Base-by-base conservation (phyloP, 2,113 vertebrate species). In the Andinoacara biseriatus region DNA sequence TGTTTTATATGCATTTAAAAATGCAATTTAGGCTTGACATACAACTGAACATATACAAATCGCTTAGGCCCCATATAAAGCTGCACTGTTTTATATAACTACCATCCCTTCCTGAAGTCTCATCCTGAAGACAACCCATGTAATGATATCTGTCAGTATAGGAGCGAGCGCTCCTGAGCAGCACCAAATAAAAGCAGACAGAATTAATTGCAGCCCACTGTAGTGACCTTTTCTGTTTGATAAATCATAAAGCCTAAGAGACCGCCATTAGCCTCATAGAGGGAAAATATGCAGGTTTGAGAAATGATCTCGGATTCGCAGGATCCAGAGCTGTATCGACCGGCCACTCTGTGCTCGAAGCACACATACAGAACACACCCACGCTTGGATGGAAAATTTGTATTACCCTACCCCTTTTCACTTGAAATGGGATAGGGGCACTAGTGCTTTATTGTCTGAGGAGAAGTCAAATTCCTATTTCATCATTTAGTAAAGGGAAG, bases 221-320 rank as follows among this genome's bases (percentile, higher is more conserved):
- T 74, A 62, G 65, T 94, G 94, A 94, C 95, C 94, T 95, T 95
- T 95, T 90, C 83, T 75, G 82, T 91, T 94, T 94, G 88, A 95
- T 95, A 94, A 94, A 94, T 93, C 93, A 93, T 92, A 88, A 81
- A 86, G 88, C 83, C 87, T 76, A 18, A 74, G 82, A 91, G 89
- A 90, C 84, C 58, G 88, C 82, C 59, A 78, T 91, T 83, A 93
- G 85, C 84, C 54, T 43, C 26, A 14, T 75, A 62, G 85, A 92
- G 54, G 85, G 78, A 81, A 93, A 92, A 93, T 35, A 79, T 52
- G 22, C 86, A 80, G 89, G 80, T 86, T 87, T 94, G 92, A 95
- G 88, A 93, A 94, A 94, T 79, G 88, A 92, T 91, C 89, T 93
- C 20, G 33, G 74, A 84, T 87, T 72, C 84, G 86, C 57, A n/a